Percentiles rank a stretch among this genome's conserved stretches.
Evolutionary conservation across 1,140 invertebrate species (phyloP).

Genomic region (Zeugodacus cucurbitae): DNA sequence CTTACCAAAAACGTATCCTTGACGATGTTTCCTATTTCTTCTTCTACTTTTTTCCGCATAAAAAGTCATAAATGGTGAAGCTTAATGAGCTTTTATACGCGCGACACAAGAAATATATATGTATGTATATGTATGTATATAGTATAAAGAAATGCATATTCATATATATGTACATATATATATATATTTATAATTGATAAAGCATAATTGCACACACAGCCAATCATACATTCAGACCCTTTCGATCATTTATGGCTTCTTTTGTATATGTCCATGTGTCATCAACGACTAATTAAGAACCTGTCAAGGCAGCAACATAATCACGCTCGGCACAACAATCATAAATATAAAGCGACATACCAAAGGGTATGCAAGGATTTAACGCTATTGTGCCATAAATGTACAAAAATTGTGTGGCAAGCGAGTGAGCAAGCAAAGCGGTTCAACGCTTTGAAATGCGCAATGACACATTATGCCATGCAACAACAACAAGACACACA

Average conservation of each 20-base stretch:
- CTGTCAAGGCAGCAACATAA: conserved; percentile 26
- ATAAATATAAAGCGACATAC: background rate
- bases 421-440: background rate
- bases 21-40: too few relatives aligned
- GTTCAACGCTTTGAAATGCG: too few relatives aligned
- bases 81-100: conserved; percentile 7
- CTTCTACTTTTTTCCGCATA: background rate
- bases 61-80: background rate
- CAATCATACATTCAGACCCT: too few relatives aligned
- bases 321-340: background rate
- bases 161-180: background rate
- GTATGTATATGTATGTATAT: background rate
- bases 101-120: background rate
- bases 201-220: too few relatives aligned
- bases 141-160: background rate
- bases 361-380: conserved; percentile 32
- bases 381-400: conserved; percentile 34
- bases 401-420: background rate
- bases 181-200: too few relatives aligned
- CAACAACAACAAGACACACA: background rate
- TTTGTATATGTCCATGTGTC: background rate
- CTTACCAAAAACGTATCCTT: background rate
- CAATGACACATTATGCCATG: background rate
- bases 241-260: too few relatives aligned
- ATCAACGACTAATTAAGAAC: conserved; percentile 18